A percentile compares a stretch with the other conserved stretches of the same genome.
phyloP scores from a whole-genome alignment of 1,140 invertebrate species.

The Magallana gigas region DNA sequence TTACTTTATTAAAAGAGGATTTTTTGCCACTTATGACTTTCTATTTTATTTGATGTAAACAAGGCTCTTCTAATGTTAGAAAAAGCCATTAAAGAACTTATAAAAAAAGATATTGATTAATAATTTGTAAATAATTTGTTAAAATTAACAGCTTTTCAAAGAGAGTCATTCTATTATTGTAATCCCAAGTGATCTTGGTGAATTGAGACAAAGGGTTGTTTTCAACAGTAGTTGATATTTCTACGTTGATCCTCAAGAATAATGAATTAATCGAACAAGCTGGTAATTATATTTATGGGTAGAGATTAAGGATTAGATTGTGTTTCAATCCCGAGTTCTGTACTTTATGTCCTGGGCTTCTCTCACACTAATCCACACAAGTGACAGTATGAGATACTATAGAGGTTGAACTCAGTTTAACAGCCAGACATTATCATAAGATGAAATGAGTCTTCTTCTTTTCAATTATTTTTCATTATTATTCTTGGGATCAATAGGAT shows the following conservation, averaged over 20 bases:
- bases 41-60: neutral
- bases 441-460: neutral
- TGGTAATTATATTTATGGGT: neutral
- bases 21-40: neutral
- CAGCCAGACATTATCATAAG: neutral
- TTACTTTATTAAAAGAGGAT: neutral
- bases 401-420: neutral
- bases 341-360: too few species aligned
- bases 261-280: neutral
- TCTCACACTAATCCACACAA: too few species aligned
- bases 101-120: constrained; percentile 6
- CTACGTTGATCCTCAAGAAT: neutral
- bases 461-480: neutral
- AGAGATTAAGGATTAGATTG: too few species aligned
- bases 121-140: neutral
- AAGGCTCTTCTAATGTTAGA: neutral
- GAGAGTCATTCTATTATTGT: neutral
- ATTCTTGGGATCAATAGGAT: constrained; percentile 9
- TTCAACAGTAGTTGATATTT: neutral
- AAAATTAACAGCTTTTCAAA: neutral
- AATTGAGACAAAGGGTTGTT: neutral
- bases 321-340: too few species aligned
- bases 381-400: too few species aligned
- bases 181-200: neutral
- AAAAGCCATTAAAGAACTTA: neutral